These are phyloP conservation scores for Cephus runcator DNA, from an alignment of 2,888 invertebrate species.

Conservation along the genomic window DNA sequence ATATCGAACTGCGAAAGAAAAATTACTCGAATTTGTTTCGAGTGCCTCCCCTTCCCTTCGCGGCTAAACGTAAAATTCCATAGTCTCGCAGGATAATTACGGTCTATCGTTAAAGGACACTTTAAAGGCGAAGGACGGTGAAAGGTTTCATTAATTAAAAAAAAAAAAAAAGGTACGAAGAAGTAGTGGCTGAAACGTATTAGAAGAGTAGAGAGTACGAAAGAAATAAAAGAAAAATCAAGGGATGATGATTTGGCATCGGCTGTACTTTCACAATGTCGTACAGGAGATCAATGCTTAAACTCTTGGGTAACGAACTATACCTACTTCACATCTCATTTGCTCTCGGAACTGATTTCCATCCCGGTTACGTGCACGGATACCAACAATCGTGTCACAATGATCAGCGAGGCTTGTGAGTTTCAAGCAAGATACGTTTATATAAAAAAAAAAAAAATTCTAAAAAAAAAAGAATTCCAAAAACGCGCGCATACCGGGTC, in stretches of 20 bases:
- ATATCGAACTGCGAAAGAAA: not conserved
- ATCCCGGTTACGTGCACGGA: not conserved
- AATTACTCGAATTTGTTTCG: not conserved
- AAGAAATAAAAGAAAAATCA: slow-evolving; percentile 21
- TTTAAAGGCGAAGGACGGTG: not conserved
- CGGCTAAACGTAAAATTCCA: not conserved
- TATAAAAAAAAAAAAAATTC: not conserved
- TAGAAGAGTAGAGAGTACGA: slow-evolving; percentile 1
- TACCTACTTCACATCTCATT: slow-evolving; percentile 33
- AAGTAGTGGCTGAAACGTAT: not conserved
- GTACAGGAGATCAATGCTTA: slow-evolving; percentile 62
- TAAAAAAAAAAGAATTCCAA: not conserved
- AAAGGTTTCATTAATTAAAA: not conserved
- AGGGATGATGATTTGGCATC: slow-evolving; percentile 56
- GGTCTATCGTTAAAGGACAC: not conserved
- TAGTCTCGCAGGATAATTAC: not conserved
- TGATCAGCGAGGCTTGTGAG: not conserved
- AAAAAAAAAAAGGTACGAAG: not conserved
- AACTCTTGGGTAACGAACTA: slow-evolving; percentile 54
- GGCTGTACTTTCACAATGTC: slow-evolving; percentile 56
- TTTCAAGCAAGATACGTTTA: not conserved
- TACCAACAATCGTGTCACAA: not conserved
- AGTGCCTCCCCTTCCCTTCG: not conserved
- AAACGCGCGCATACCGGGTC: not conserved
- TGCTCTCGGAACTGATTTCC: slow-evolving; percentile 25